Evolutionary conservation across 1,140 invertebrate species (phyloP).

Genomic region (Dolichoris vasculosae): DNA sequence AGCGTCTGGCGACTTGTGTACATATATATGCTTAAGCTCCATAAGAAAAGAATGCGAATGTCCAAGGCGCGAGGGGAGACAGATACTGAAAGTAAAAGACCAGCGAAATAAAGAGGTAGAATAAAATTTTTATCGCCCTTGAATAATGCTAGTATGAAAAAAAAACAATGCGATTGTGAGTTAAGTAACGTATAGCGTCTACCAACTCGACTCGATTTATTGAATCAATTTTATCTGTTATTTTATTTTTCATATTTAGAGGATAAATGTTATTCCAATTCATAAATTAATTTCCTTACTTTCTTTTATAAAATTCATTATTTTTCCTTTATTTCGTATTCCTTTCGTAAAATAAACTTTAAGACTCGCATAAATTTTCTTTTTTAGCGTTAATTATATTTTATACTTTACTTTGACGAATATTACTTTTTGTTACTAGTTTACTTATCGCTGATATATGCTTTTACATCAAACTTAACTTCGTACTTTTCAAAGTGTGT

Average conservation of each 20-base stretch:
- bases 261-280: background rate
- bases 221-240: background rate
- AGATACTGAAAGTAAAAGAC: constrained; percentile 25
- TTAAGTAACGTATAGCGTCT: background rate
- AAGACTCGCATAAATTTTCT: background rate
- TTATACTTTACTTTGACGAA: background rate
- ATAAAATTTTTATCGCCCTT: constrained; percentile 31
- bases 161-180: constrained; percentile 1
- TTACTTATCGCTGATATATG: background rate
- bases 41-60: constrained; percentile 26
- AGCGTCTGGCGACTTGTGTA: constrained; percentile 23
- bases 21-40: background rate
- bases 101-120: constrained; percentile 29
- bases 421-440: background rate
- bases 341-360: background rate
- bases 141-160: background rate
- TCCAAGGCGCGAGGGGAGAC: background rate
- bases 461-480: background rate
- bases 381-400: constrained; percentile 24
- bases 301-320: background rate
- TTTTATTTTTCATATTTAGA: background rate
- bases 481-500: background rate
- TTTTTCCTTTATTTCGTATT: no score
- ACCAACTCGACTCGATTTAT: background rate
- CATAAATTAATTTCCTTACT: background rate